Percentiles rank a stretch among this genome's conserved stretches.
phyloP scores from a whole-genome alignment of 2,888 invertebrate species.

The Agonum fuliginosum region DNA sequence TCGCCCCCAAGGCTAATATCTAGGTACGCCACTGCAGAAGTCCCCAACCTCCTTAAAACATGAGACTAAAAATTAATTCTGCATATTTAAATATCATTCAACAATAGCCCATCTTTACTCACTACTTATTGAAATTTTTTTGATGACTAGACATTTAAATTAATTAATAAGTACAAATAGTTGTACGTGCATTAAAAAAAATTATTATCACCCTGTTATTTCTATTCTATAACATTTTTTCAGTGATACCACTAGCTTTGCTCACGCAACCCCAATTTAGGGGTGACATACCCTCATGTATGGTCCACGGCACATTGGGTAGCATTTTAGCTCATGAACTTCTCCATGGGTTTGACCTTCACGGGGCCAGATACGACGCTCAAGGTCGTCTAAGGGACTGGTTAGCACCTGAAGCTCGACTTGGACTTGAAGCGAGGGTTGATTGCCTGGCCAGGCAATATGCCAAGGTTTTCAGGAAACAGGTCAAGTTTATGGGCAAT shows the following conservation, averaged over 20 bases:
- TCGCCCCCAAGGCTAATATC: no score
- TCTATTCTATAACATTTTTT: constrained; percentile 28
- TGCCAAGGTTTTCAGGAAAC: constrained; percentile 68
- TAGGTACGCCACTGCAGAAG: no score
- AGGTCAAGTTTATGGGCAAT: constrained; percentile 72
- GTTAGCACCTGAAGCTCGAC: constrained; percentile 71
- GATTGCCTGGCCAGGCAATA: constrained; percentile 72
- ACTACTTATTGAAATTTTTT: no score
- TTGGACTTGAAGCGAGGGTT: constrained; percentile 71
- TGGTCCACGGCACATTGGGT: constrained; percentile 73
- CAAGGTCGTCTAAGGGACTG: constrained; percentile 70
- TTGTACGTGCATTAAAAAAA: neutral
- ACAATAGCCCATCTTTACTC: no score
- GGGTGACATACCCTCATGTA: constrained; percentile 72
- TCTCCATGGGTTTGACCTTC: constrained; percentile 73
- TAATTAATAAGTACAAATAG: constrained; percentile 70
- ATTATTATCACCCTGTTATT: neutral
- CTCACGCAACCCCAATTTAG: constrained; percentile 74
- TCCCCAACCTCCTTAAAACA: no score
- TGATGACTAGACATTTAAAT: no score
- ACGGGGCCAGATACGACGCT: constrained; percentile 68
- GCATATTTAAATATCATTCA: no score
- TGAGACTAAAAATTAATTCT: constrained; percentile 3
- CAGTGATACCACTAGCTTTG: constrained; percentile 74
- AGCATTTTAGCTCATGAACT: constrained; percentile 74